Base-by-base conservation (phyloP, 2,113 vertebrate species). In the Smithornis capensis region DNA sequence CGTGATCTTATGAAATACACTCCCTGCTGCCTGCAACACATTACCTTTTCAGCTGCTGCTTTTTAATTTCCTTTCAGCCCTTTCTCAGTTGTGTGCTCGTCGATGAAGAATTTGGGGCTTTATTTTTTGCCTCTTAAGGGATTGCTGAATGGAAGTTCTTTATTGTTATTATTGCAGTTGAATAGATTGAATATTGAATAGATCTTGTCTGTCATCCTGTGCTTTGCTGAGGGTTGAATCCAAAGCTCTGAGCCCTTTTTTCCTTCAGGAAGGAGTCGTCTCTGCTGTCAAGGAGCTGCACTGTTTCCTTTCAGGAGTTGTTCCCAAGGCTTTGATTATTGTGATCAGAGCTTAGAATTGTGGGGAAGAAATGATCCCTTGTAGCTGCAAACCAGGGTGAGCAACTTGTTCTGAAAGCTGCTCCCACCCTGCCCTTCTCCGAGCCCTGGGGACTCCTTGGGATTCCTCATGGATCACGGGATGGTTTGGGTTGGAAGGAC, bases 51-150 rank as follows among this genome's bases (percentile, higher is more conserved):
- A 90, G 74, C 67, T 53, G 77, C 89, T 87, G 4, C 86, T 83
- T 70, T 68, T 90, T 90, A 87, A 94, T 92, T 92, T 83, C 78
- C 94, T 94, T 94, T 94, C 82, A 90, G 45, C 38, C 64, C 57
- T 62, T 38, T 57, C 77, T 84, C 47, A 38, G 87, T 87, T 49
- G 47, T 92, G 68, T 62, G 57, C 47, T 70, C 59, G 24, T 62
- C 9, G 23, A 45, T 71, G 83, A 76, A 67, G 65, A 53, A 63
- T 77, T 87, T 67, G 67, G 42, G 74, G 59, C 69, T 76, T 80
- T 76, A 40, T 50, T 64, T 87, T 73, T 84, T 80, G 71, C 22
- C 86, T 80, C 74, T 73, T 63, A 25, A 50, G 64, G 68, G 78
- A 18, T 63, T 59, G 86, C 57, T 56, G 45, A 83, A 68, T 74